Percentiles rank a stretch among this genome's conserved stretches.
Conservation (phyloP, 2,888 invertebrate genomes). For the Lasioglossum calceatum region DNA sequence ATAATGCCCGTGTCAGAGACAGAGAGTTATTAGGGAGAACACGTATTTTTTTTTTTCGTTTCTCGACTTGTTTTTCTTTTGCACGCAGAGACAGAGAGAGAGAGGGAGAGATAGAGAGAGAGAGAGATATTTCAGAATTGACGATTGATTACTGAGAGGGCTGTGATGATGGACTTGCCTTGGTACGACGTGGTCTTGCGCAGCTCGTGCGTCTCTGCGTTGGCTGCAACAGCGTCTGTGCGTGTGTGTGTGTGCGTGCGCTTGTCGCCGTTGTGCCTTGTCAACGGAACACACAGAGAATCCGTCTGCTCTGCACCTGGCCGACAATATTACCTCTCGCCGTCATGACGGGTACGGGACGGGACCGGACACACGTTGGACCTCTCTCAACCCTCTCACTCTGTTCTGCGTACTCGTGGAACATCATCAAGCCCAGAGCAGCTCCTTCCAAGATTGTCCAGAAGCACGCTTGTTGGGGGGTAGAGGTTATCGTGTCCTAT, state of each 20-base stretch:
- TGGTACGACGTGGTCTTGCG: conserved; percentile 60
- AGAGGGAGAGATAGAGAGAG: conserved; percentile 3
- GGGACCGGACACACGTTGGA: conserved; percentile 52
- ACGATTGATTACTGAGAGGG: conserved; percentile 38
- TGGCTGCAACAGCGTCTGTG: conserved; percentile 29
- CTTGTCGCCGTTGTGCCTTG: conserved; percentile 14
- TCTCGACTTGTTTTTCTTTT: background rate
- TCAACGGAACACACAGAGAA: conserved; percentile 51
- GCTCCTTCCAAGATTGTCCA: conserved; percentile 69
- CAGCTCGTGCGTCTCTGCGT: conserved; percentile 56
- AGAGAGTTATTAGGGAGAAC: conserved; percentile 6
- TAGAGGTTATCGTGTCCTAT: conserved; percentile 74
- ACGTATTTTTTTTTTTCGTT: background rate
- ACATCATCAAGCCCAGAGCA: conserved; percentile 62
- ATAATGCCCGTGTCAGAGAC: conserved; percentile 18
- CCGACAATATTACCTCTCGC: conserved; percentile 68
- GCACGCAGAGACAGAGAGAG: background rate
- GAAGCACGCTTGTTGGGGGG: conserved; percentile 54
- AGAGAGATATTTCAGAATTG: conserved; percentile 34
- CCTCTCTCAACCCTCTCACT: conserved; percentile 23
- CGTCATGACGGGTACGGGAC: conserved; percentile 32
- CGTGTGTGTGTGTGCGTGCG: background rate
- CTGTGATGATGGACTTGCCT: conserved; percentile 65
- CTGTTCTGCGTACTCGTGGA: conserved; percentile 48
- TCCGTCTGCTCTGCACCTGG: conserved; percentile 42